Conservation (phyloP, 2,113 vertebrate genomes). For the Tor tambroides region DNA sequence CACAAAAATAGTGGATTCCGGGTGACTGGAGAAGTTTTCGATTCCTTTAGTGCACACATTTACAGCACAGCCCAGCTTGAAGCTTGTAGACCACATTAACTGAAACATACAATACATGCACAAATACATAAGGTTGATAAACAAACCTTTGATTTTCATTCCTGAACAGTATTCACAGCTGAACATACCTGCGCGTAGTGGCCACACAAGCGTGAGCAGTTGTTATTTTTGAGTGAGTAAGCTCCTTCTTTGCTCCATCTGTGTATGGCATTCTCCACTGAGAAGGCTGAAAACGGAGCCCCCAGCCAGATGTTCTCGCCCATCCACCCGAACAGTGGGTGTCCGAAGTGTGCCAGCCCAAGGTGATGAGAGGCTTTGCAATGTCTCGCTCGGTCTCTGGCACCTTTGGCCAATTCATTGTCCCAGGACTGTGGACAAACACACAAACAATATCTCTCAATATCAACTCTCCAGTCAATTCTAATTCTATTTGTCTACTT, state of each 20-base stretch:
- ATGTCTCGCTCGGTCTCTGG: conserved; percentile 54
- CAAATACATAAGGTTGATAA: not conserved
- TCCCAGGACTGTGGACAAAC: conserved; percentile 60
- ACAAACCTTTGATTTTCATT: not conserved
- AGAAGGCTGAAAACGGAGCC: conserved; percentile 42
- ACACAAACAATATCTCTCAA: not conserved
- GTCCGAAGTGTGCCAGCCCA: conserved; percentile 36
- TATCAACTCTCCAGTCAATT: too few species aligned
- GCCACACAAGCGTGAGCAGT: conserved; percentile 56
- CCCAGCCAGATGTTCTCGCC: conserved; percentile 63
- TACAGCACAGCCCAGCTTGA: conserved; percentile 61
- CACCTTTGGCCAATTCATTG: conserved; percentile 56
- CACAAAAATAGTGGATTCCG: conserved; percentile 57
- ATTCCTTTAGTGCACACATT: conserved; percentile 58
- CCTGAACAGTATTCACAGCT: not conserved
- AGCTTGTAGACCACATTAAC: conserved; percentile 62
- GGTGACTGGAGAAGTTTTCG: conserved; percentile 47
- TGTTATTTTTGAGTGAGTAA: conserved; percentile 48
- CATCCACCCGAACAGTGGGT: conserved; percentile 51
- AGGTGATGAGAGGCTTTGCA: conserved; percentile 56
- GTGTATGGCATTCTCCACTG: conserved; percentile 50
- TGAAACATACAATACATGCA: conserved; percentile 27
- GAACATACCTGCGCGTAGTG: conserved; percentile 63
- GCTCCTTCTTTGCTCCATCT: conserved; percentile 52
- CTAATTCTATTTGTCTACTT: too few species aligned